A percentile compares a stretch with the other conserved stretches of the same genome.
phyloP scores from a whole-genome alignment of 2,113 vertebrate genomes.

The Atherinomorus stipes region DNA sequence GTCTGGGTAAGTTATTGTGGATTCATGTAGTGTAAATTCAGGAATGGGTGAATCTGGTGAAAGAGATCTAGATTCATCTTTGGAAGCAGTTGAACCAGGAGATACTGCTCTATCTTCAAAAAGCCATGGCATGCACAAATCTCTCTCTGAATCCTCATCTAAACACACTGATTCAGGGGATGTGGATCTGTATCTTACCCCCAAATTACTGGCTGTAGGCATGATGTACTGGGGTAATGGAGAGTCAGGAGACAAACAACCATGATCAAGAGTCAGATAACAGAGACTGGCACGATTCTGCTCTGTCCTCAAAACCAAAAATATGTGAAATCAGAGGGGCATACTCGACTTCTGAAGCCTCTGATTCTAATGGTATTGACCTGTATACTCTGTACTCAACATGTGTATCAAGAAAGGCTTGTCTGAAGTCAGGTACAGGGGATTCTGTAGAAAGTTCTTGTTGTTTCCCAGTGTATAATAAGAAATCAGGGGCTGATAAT shows the following conservation, averaged over 20 bases:
- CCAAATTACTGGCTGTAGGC: not conserved
- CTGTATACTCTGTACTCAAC: not conserved
- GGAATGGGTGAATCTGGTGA: constrained; percentile 70
- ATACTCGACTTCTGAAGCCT: constrained; percentile 27
- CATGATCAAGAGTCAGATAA: constrained; percentile 13
- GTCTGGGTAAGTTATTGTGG: not conserved
- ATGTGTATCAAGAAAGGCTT: not conserved
- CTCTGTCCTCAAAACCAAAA: constrained; percentile 34
- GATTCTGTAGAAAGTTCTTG: constrained; percentile 49
- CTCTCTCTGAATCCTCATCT: constrained; percentile 44
- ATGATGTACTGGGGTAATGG: constrained; percentile 37
- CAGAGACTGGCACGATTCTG: constrained; percentile 19
- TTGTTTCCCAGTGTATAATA: not conserved
- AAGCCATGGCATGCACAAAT: constrained; percentile 19
- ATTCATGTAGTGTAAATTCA: constrained; percentile 20
- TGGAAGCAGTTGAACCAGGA: constrained; percentile 40
- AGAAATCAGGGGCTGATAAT: constrained; percentile 43
- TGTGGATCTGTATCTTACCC: constrained; percentile 24
- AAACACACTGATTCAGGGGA: constrained; percentile 36
- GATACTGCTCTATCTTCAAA: constrained; percentile 37
- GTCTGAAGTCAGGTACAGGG: not conserved
- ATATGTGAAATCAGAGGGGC: constrained; percentile 32
- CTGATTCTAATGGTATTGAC: constrained; percentile 33
- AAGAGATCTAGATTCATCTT: constrained; percentile 38
- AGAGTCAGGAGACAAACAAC: constrained; percentile 61